These are phyloP conservation scores for Lordiphosa fenestrarum DNA, from an alignment of 2,888 invertebrate species.

Conservation along the genomic window DNA sequence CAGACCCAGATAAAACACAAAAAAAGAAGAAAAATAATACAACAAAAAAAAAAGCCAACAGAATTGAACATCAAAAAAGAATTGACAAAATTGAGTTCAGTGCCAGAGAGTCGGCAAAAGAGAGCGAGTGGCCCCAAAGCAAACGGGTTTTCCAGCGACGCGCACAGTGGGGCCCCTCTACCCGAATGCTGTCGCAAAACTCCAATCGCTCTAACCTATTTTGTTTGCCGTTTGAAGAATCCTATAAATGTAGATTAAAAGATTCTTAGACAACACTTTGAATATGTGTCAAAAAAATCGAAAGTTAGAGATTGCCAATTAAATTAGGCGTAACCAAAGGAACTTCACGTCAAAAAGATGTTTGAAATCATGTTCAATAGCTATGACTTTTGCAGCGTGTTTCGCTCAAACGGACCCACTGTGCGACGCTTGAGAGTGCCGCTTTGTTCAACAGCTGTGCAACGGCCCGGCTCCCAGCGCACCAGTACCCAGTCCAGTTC, in stretches of 20 bases:
- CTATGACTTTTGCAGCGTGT: too few species aligned
- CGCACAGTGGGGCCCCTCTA: not conserved
- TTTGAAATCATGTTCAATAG: too few species aligned
- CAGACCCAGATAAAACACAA: constrained; percentile 44
- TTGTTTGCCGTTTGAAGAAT: too few species aligned
- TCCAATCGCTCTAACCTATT: too few species aligned
- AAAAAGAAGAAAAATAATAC: constrained; percentile 35
- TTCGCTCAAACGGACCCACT: too few species aligned
- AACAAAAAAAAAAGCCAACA: constrained; percentile 43
- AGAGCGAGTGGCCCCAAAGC: constrained; percentile 20
- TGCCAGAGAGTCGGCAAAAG: constrained; percentile 24
- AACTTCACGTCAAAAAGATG: too few species aligned
- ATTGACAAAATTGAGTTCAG: constrained; percentile 69
- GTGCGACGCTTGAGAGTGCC: constrained; percentile 2
- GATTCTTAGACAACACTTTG: too few species aligned
- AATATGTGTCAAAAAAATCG: too few species aligned
- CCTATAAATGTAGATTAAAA: too few species aligned
- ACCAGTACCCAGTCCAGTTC: constrained; percentile 1
- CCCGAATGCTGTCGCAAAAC: too few species aligned
- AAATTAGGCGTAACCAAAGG: too few species aligned
- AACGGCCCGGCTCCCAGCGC: constrained; percentile 7
- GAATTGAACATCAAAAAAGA: constrained; percentile 57
- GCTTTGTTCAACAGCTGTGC: constrained; percentile 28
- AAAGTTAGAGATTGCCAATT: too few species aligned
- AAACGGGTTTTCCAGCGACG: constrained; percentile 34